phyloP scores from a whole-genome alignment of 2,113 vertebrate species.

The Rhynchomys soricoides region DNA sequence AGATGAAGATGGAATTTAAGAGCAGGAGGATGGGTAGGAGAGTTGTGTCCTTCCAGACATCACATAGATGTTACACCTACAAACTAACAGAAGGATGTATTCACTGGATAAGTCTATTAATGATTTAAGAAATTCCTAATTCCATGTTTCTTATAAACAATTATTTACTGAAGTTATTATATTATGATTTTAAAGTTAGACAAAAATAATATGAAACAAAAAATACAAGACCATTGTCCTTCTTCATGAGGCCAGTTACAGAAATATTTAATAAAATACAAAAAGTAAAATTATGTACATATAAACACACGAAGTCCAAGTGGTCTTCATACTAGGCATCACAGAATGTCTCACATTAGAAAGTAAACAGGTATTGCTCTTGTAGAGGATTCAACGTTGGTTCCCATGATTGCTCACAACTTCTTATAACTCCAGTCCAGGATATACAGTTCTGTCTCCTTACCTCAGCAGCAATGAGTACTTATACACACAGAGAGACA shows the following conservation, averaged over 20 bases:
- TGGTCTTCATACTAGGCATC: not conserved
- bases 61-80: not conserved
- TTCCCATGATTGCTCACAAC: not conserved
- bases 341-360: not conserved
- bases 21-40: not conserved
- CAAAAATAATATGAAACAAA: not conserved
- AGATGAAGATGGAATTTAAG: not conserved
- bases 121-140: not conserved
- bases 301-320: not conserved
- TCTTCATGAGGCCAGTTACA: not conserved
- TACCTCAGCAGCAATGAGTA: not conserved
- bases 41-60: accelerated
- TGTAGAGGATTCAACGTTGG: not conserved
- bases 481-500: not conserved
- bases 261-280: not conserved
- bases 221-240: not conserved
- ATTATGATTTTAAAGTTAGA: not conserved
- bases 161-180: not conserved
- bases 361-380: not conserved
- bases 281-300: not conserved
- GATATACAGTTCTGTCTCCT: not conserved
- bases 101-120: no score
- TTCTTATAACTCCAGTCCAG: not conserved
- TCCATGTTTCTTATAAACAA: not conserved
- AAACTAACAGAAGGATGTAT: no score